Base-by-base conservation (phyloP, 2,888 invertebrate species). In the Metopia argyrocephala region DNA sequence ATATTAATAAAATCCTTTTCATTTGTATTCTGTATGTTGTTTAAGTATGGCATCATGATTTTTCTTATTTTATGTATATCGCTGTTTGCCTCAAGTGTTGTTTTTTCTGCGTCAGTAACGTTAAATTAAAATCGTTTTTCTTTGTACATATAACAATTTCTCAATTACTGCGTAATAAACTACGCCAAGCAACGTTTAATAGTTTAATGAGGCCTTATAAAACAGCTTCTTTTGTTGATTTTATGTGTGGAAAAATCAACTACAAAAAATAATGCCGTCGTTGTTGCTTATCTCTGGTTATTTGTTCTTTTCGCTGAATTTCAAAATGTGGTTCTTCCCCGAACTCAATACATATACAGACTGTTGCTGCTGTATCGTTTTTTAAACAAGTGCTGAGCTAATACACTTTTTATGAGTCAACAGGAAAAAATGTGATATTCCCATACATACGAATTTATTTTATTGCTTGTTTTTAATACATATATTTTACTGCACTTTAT, bases 1-100 rank as follows among this genome's bases (percentile, higher is more conserved):
- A 88, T 68, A 80, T 88, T 87, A 61, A 85, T 85, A 76, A 86
- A 85, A 62, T 88, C 86, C 76, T 84, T 85, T 9, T 62, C 70
- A 23, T 74, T 65, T 45, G 31, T 48, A 18, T 38, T 31, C 25
- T 31, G 59, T 23, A 68, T 38, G 15, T 38, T 31, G 38, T 31
- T 68, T 23, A 68, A 62, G 56, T 69, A 56, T 76, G 76, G 76
- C 68, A 83, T 65, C 82, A 83, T 84, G 73, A 75, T 81, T 23
- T 68, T 71, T 70, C 21, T 59, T 64, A 50, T 59, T 31, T 28
- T 52, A 21, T 38, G 27, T 23, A n/a, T 12, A 23, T n/a, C 20
- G 20, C 23, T 38, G 18, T 23, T 23, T 65, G 0, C 38, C 38
- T 38, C 2, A 2, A 38, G 4, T 12, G 38, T 38, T 38, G 9